These are phyloP conservation scores for Acanthiza pusilla DNA, from an alignment of 2,797 vertebrate genomes.

Conservation along the genomic window DNA sequence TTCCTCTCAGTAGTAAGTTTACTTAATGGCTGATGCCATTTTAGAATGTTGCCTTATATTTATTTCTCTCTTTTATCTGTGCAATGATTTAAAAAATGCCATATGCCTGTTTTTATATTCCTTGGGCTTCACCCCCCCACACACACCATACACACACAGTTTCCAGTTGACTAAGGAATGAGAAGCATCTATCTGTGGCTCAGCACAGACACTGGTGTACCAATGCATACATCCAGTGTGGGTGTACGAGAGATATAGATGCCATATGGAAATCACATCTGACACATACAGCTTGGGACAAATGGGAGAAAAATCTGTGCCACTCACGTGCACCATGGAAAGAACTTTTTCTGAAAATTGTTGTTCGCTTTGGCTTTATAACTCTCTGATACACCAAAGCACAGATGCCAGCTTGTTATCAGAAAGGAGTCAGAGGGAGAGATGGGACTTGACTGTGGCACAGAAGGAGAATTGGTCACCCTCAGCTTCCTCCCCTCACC, in stretches of 20 bases:
- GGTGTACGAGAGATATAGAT: constrained; percentile 34
- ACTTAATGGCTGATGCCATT: constrained; percentile 18
- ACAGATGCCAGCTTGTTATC: background rate
- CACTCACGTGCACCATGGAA: background rate
- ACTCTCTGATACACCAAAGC: background rate
- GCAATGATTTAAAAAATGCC: constrained; percentile 57
- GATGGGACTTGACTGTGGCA: background rate
- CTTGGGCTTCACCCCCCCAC: constrained; percentile 35
- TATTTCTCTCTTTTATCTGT: constrained; percentile 55
- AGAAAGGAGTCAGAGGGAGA: background rate
- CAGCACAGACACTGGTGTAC: constrained; percentile 7
- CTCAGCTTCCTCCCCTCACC: background rate
- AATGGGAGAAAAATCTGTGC: constrained; percentile 51
- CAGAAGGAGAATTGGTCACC: background rate
- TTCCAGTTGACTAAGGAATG: constrained; percentile 60
- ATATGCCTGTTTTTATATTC: constrained; percentile 67
- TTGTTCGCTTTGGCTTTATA: constrained; percentile 6
- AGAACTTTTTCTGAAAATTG: constrained; percentile 1
- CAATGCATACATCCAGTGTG: constrained; percentile 39
- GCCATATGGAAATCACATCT: constrained; percentile 62
- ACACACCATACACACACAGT: constrained; percentile 1
- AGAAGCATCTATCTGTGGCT: constrained; percentile 53
- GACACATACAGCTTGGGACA: constrained; percentile 49
- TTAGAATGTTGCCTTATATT: constrained; percentile 16
- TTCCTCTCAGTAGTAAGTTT: constrained; percentile 13